A percentile compares a stretch with the other conserved stretches of the same genome.
Conservation (phyloP, 1,140 invertebrate species). For the Drosophila takahashii region DNA sequence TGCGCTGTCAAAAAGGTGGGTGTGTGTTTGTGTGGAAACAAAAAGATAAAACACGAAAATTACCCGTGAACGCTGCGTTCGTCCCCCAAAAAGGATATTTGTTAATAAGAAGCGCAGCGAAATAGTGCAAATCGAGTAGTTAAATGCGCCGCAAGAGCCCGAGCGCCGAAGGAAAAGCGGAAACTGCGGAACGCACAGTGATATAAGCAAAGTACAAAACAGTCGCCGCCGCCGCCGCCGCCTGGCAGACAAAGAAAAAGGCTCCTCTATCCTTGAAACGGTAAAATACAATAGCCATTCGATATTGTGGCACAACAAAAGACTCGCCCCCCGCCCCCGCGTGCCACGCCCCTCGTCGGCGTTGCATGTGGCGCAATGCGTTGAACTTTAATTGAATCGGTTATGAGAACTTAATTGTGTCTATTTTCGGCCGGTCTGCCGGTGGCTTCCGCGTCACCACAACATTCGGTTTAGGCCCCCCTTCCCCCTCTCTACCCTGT, state of each 20-base stretch:
- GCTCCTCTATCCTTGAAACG: too few relatives aligned
- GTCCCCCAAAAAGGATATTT: slow-evolving; percentile 41
- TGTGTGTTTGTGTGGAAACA: slow-evolving; percentile 68
- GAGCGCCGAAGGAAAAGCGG: slow-evolving; percentile 27
- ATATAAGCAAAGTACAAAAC: slow-evolving; percentile 75
- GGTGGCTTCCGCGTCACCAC: slow-evolving; percentile 61
- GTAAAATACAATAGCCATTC: slow-evolving; percentile 43
- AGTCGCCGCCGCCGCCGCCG: slow-evolving; percentile 12
- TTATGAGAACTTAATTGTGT: slow-evolving; percentile 80
- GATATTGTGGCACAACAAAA: slow-evolving; percentile 34
- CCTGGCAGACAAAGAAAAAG: slow-evolving; percentile 55
- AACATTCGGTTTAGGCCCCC: slow-evolving; percentile 31
- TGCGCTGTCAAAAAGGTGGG: slow-evolving; percentile 55
- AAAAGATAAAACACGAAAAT: slow-evolving; percentile 44
- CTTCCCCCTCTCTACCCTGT: not conserved
- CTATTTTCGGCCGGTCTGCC: slow-evolving; percentile 76
- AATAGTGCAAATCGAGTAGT: slow-evolving; percentile 33
- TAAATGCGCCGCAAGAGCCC: slow-evolving; percentile 28
- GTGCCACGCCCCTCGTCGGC: slow-evolving; percentile 8
- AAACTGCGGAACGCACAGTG: slow-evolving; percentile 42
- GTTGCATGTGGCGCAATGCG: slow-evolving; percentile 60
- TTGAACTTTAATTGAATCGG: slow-evolving; percentile 75
- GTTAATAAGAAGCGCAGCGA: slow-evolving; percentile 41
- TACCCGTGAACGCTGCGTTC: slow-evolving; percentile 46
- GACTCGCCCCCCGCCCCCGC: slow-evolving; percentile 2